These are phyloP conservation scores for Serrognathus titanus DNA, from an alignment of 2,888 invertebrate genomes.

Conservation along the genomic window DNA sequence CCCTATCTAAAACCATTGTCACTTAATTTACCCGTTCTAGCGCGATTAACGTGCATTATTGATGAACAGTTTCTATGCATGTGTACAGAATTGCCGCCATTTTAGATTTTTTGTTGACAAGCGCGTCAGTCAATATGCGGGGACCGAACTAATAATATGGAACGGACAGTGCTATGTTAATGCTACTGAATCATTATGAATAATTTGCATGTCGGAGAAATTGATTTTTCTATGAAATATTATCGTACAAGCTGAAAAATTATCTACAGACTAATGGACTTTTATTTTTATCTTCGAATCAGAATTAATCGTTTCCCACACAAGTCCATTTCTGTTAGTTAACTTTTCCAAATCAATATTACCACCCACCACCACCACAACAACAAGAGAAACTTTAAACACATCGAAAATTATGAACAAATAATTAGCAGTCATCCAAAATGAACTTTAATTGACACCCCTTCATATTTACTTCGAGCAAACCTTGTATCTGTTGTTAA, in stretches of 20 bases:
- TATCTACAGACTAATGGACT: background rate
- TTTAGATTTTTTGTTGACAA: constrained; percentile 11
- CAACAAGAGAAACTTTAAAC: no score
- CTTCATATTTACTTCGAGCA: no score
- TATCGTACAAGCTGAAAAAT: constrained; percentile 19
- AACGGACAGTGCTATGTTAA: constrained; percentile 28
- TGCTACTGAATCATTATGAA: constrained; percentile 35
- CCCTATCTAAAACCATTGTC: constrained; percentile 21
- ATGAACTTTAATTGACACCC: no score
- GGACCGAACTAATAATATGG: constrained; percentile 33
- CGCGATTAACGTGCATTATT: constrained; percentile 39
- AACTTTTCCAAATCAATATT: no score
- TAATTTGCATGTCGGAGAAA: constrained; percentile 38
- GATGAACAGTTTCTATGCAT: constrained; percentile 38
- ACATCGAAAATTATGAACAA: no score
- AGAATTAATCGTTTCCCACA: no score
- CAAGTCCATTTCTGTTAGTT: no score
- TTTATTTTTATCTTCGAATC: background rate
- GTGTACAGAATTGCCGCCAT: constrained; percentile 38
- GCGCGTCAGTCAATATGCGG: constrained; percentile 30
- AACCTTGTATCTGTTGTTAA: no score
- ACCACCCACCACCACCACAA: no score
- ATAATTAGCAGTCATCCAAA: no score
- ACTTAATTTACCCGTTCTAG: constrained; percentile 17
- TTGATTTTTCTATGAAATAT: constrained; percentile 40